A percentile compares a stretch with the other conserved stretches of the same genome.
Conservation (phyloP, 1,140 invertebrate genomes). For the Lordiphosa collinella region DNA sequence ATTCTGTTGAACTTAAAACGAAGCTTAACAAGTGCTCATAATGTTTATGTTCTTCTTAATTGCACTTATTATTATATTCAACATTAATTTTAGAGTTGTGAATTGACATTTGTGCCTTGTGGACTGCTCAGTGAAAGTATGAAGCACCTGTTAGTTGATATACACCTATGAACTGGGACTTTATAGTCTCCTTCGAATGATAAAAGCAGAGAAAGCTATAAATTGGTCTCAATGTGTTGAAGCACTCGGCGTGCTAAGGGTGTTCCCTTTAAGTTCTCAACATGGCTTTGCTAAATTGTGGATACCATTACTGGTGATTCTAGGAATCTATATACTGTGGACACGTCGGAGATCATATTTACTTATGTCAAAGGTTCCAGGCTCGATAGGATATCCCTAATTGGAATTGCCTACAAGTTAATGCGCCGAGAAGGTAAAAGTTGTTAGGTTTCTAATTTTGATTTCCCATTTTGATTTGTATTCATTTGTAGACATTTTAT, state of each 20-base stretch:
- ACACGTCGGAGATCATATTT: constrained; percentile 50
- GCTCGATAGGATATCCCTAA: constrained; percentile 36
- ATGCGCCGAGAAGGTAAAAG: constrained; percentile 13
- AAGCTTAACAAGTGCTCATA: too few relatives aligned
- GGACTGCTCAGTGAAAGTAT: neutral
- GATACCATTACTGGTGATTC: constrained; percentile 4
- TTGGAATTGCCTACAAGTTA: constrained; percentile 20
- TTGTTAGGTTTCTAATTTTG: neutral
- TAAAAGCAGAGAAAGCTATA: too few relatives aligned
- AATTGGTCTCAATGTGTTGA: too few relatives aligned
- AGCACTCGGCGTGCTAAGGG: neutral
- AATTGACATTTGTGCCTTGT: neutral
- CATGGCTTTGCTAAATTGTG: constrained; percentile 14
- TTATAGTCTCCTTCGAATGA: too few relatives aligned
- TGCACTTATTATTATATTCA: neutral
- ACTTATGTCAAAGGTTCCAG: constrained; percentile 43
- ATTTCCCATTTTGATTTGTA: neutral
- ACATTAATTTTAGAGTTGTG: neutral
- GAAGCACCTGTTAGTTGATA: neutral
- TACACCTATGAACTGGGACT: too few relatives aligned
- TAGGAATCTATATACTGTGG: constrained; percentile 62
- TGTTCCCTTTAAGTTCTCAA: neutral
- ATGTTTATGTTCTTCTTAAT: too few relatives aligned
- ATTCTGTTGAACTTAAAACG: too few relatives aligned
- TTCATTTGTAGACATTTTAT: neutral